Conservation (phyloP, 2,797 vertebrate species). For the Acomys russatus region DNA sequence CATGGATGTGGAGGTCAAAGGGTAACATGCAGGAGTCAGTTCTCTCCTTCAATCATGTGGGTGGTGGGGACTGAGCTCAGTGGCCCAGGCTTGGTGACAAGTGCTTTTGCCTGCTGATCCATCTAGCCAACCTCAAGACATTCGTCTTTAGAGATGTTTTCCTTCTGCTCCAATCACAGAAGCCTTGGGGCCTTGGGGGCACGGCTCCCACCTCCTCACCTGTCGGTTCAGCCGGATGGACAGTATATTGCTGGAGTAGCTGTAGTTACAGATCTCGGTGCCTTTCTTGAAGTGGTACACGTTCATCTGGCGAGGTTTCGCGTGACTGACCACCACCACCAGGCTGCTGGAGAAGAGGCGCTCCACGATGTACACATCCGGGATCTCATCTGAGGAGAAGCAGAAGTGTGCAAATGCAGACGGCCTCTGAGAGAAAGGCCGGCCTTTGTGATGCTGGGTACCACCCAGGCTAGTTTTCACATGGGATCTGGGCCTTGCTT, state of each 20-base stretch:
- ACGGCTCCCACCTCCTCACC: conserved; percentile 87
- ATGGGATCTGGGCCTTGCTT: background rate
- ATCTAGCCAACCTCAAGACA: background rate
- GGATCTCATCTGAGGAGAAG: conserved; percentile 92
- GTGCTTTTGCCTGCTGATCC: background rate
- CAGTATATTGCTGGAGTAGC: conserved; percentile 96
- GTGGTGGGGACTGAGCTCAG: background rate
- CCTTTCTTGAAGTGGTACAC: conserved; percentile 99
- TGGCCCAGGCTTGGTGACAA: background rate
- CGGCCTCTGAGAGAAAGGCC: too few species aligned
- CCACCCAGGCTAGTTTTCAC: accelerated
- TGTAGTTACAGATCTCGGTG: conserved; percentile 98
- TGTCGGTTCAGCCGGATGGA: conserved; percentile 96
- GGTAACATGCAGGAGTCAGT: background rate
- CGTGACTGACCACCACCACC: conserved; percentile 96
- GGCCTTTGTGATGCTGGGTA: accelerated
- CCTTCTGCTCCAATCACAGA: accelerated
- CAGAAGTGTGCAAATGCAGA: background rate
- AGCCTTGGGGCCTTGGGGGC: accelerated
- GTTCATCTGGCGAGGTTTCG: conserved; percentile 95
- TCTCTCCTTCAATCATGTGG: background rate
- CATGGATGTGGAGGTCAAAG: background rate
- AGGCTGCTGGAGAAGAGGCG: conserved; percentile 98
- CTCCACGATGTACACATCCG: conserved; percentile 96
- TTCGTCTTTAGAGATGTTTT: background rate